Percentiles rank a stretch among this genome's conserved stretches.
Evolutionary conservation across 2,888 invertebrate genomes (phyloP).

Genomic region (Nezara viridula): DNA sequence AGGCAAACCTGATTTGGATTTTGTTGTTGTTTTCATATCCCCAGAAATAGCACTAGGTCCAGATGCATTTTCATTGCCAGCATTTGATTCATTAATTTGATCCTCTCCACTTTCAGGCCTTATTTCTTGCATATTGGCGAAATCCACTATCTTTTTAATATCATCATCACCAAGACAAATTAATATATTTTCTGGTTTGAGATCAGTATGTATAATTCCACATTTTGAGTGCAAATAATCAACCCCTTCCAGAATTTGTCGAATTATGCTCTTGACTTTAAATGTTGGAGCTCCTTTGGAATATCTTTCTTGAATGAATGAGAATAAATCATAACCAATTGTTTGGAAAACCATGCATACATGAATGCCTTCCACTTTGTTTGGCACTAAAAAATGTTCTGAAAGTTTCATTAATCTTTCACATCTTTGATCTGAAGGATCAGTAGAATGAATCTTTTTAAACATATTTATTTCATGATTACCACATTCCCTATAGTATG

Average conservation of each 20-base stretch:
- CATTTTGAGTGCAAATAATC: neutral
- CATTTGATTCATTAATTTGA: neutral
- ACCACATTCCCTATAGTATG: neutral
- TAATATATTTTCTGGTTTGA: constrained; percentile 5
- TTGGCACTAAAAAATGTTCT: neutral
- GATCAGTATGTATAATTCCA: constrained; percentile 9
- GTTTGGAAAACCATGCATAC: neutral
- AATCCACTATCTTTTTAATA: neutral
- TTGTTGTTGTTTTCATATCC: neutral
- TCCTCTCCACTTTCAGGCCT: neutral
- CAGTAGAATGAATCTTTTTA: neutral
- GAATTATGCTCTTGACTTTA: neutral
- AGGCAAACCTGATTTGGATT: neutral
- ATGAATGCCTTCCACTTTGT: neutral
- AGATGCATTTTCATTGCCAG: neutral
- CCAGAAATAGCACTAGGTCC: neutral
- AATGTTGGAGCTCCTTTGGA: neutral
- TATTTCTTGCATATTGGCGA: neutral
- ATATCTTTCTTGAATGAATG: neutral
- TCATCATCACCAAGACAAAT: neutral
- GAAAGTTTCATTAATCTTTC: neutral
- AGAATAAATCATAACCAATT: neutral
- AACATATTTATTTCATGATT: neutral
- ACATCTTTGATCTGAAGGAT: neutral
- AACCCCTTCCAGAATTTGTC: neutral